phyloP scores from a whole-genome alignment of 23 tunicate genomes.

The Styela clava region DNA sequence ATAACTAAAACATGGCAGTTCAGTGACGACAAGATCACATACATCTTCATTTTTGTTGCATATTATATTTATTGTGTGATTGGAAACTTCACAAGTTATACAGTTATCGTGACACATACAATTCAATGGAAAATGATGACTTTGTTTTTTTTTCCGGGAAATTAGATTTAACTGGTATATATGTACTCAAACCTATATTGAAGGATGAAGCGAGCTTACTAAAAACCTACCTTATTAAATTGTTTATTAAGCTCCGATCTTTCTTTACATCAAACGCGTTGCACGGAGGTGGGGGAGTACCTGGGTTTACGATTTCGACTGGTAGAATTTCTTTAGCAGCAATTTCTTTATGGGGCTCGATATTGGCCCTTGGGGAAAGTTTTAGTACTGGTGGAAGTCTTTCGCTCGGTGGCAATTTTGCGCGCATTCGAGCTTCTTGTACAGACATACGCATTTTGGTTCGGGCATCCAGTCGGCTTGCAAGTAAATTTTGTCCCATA shows the following conservation, averaged over 20 bases:
- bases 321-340: not conserved
- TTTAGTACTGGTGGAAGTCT: not conserved
- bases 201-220: too few relatives aligned
- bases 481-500: not conserved
- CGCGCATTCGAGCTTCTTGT: slow-evolving; percentile 9
- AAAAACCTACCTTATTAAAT: not conserved
- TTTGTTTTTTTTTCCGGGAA: too few relatives aligned
- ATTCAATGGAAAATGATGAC: too few relatives aligned
- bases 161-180: too few relatives aligned
- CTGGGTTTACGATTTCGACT: not conserved
- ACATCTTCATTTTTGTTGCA: too few relatives aligned
- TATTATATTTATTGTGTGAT: too few relatives aligned
- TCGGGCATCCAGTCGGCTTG: slow-evolving; percentile 4
- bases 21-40: too few relatives aligned
- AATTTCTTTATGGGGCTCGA: not conserved
- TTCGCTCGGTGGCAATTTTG: slow-evolving; percentile 5
- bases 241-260: not conserved
- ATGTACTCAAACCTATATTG: too few relatives aligned
- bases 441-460: slow-evolving; percentile 10
- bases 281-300: slow-evolving; percentile 18
- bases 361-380: not conserved
- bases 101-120: too few relatives aligned
- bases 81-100: too few relatives aligned
- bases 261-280: not conserved
- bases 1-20: too few relatives aligned